Conservation (phyloP, 2,113 vertebrate species). For the Eclectus roratus region DNA sequence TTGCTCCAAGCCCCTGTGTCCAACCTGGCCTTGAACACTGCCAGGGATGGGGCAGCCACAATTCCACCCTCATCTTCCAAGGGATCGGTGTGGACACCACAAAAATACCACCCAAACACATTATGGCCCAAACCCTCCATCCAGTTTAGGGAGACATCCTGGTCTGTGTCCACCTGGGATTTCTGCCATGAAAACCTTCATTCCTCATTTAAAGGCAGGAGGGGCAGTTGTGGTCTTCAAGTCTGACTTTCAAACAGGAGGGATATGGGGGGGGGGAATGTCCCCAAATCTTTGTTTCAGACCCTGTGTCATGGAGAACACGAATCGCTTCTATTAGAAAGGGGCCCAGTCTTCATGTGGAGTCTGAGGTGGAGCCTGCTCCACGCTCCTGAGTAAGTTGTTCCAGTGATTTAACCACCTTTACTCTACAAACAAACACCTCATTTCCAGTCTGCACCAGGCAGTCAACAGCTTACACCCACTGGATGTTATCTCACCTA, state of each 20-base stretch:
- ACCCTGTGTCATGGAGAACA: fast-evolving
- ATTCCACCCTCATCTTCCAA: neutral
- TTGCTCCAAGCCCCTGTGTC: neutral
- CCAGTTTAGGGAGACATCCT: neutral
- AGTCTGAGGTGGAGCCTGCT: neutral
- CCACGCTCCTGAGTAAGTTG: neutral
- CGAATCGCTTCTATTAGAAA: neutral
- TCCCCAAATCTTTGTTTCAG: neutral
- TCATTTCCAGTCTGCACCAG: neutral
- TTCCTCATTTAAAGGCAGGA: neutral
- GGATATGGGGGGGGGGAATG: too few species aligned
- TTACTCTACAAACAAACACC: neutral
- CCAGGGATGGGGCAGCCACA: neutral
- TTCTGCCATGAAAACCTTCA: neutral
- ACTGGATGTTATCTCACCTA: neutral
- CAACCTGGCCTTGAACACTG: neutral
- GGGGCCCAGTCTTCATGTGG: neutral
- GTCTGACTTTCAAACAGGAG: neutral
- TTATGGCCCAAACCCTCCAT: neutral
- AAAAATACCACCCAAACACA: neutral
- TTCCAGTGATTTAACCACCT: neutral
- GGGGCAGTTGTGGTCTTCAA: neutral
- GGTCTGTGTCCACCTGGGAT: neutral
- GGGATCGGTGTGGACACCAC: neutral
- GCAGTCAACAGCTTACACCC: neutral